Percentiles rank a stretch among this genome's conserved stretches.
phyloP scores from a whole-genome alignment of 1,140 invertebrate species.

The Vollenhovia emeryi region DNA sequence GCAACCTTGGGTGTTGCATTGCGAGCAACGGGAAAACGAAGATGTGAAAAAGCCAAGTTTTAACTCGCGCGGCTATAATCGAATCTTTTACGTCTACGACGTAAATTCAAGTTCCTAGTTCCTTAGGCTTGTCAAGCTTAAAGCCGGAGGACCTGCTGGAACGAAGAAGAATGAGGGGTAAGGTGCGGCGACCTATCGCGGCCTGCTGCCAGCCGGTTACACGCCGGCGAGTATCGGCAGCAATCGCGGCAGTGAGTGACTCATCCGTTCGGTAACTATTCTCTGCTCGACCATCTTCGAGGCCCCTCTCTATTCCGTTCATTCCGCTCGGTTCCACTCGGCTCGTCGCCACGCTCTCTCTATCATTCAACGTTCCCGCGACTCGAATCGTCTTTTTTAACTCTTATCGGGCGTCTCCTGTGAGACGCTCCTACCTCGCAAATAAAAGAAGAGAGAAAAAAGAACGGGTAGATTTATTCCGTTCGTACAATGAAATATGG shows the following conservation, averaged over 20 bases:
- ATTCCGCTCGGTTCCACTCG: constrained; percentile 73
- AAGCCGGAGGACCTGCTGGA: neutral
- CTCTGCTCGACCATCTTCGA: constrained; percentile 32
- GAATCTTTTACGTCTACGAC: neutral
- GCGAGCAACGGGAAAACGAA: neutral
- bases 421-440: neutral
- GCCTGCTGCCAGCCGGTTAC: constrained; percentile 65
- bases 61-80: neutral
- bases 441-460: constrained; percentile 9
- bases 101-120: constrained; percentile 9
- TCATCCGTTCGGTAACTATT: constrained; percentile 65
- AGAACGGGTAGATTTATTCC: constrained; percentile 6
- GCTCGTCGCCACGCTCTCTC: constrained; percentile 53
- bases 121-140: constrained; percentile 14
- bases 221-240: constrained; percentile 61
- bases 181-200: constrained; percentile 78
- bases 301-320: constrained; percentile 54
- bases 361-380: constrained; percentile 53
- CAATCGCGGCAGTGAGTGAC: constrained; percentile 62
- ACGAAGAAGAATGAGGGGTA: constrained; percentile 61
- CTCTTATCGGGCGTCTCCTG: constrained; percentile 23
- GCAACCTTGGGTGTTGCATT: neutral
- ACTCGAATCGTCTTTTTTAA: constrained; percentile 27
- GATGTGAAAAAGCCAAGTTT: neutral
- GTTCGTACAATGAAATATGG: constrained; percentile 3